Conservation (phyloP, 2,888 invertebrate genomes). For the Ametastegia equiseti region DNA sequence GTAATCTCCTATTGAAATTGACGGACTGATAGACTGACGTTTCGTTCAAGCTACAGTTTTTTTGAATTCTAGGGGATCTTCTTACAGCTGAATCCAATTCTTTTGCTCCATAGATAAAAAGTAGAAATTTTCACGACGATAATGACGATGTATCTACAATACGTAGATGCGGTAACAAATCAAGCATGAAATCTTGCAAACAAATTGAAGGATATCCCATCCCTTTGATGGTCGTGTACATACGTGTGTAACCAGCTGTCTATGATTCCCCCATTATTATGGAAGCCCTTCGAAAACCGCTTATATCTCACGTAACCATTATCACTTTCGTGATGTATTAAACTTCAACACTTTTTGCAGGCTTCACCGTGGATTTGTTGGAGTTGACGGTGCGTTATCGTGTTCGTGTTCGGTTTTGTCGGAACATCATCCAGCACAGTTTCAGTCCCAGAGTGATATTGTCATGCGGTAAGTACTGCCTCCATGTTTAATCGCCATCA, state of each 20-base stretch:
- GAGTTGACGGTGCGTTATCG: constrained; percentile 16
- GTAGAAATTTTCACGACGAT: neutral
- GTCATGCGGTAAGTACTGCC: constrained; percentile 36
- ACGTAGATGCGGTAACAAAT: neutral
- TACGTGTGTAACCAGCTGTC: neutral
- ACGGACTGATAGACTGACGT: too few species aligned
- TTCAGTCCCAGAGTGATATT: constrained; percentile 24
- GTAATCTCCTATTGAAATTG: too few species aligned
- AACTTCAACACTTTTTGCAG: constrained; percentile 10
- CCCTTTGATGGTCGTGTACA: neutral
- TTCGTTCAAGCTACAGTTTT: too few species aligned
- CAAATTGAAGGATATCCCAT: neutral
- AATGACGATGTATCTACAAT: neutral
- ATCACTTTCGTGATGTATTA: neutral
- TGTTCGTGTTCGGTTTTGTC: neutral
- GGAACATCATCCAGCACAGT: neutral
- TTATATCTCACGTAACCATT: neutral
- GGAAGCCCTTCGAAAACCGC: neutral
- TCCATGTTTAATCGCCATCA: neutral
- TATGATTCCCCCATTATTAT: neutral
- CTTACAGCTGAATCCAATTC: too few species aligned
- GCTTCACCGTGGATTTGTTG: constrained; percentile 17
- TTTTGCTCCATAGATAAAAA: neutral
- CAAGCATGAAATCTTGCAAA: neutral
- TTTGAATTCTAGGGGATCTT: too few species aligned